Percentiles rank a stretch among this genome's conserved stretches.
Conservation (phyloP, 2,888 invertebrate genomes). For the Drepanosiphum platanoidis region DNA sequence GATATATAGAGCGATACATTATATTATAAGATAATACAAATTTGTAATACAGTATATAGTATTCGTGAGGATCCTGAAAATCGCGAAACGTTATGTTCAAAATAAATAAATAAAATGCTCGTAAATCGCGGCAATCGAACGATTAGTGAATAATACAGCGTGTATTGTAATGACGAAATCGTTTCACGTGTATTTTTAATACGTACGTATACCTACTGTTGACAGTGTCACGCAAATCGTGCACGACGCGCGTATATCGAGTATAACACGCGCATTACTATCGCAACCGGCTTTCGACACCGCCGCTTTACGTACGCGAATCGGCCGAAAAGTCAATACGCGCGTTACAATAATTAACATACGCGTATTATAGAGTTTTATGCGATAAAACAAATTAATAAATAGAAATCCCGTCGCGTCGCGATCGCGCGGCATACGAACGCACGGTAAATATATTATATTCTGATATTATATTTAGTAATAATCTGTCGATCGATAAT, state of each 20-base stretch:
- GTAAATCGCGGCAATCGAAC: not conserved
- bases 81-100: not conserved
- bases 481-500: not conserved
- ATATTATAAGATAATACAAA: too few species aligned
- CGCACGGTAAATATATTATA: too few species aligned
- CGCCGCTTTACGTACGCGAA: not conserved
- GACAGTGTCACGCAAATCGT: not conserved
- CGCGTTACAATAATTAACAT: not conserved
- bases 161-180: not conserved
- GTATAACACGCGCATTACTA: not conserved
- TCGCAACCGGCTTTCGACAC: not conserved
- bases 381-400: too few species aligned
- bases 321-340: slow-evolving; percentile 21
- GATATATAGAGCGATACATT: too few species aligned
- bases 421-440: not conserved
- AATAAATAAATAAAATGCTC: too few species aligned
- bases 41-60: too few species aligned
- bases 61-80: not conserved
- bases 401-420: not conserved
- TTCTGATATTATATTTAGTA: too few species aligned
- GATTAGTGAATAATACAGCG: not conserved
- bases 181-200: not conserved
- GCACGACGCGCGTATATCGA: too few species aligned
- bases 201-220: too few species aligned
- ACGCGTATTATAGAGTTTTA: too few species aligned